A percentile compares a stretch with the other conserved stretches of the same genome.
Conservation (phyloP, 2,888 invertebrate species). For the Sphaerophoria rueppellii region DNA sequence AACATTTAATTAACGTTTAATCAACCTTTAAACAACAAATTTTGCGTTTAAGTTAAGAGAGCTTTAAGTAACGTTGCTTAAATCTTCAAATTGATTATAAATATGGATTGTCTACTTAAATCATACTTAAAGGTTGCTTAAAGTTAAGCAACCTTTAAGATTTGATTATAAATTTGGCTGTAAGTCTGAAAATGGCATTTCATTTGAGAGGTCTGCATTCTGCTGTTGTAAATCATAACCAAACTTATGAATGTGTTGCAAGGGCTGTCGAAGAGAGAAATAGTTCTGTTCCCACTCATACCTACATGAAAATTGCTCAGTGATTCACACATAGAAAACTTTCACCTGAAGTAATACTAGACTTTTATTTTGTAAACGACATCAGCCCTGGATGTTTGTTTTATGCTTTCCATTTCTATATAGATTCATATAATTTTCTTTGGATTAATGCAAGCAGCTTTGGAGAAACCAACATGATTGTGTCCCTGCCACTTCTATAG, state of each 20-base stretch:
- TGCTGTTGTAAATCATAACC: conserved; percentile 5
- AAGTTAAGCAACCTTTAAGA: no score
- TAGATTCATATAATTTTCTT: neutral
- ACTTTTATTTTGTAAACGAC: neutral
- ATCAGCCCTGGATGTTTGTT: neutral
- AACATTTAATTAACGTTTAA: no score
- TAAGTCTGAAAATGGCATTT: conserved; percentile 13
- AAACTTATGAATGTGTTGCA: neutral
- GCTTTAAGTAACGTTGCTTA: no score
- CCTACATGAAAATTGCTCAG: no score
- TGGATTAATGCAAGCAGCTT: neutral
- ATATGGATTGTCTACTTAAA: no score
- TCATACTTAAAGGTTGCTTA: no score
- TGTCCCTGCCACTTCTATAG: neutral
- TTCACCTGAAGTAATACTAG: no score
- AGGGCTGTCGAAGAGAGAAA: neutral
- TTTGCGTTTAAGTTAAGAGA: no score
- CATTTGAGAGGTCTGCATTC: conserved; percentile 21
- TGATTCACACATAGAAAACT: neutral
- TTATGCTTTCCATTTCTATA: neutral
- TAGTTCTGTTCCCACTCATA: no score
- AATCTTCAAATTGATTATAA: no score
- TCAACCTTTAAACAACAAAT: no score
- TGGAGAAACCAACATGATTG: neutral
- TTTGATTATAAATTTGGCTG: no score